Evolutionary conservation across 2,888 invertebrate genomes (phyloP).

Genomic region (Diloba caeruleocephala): DNA sequence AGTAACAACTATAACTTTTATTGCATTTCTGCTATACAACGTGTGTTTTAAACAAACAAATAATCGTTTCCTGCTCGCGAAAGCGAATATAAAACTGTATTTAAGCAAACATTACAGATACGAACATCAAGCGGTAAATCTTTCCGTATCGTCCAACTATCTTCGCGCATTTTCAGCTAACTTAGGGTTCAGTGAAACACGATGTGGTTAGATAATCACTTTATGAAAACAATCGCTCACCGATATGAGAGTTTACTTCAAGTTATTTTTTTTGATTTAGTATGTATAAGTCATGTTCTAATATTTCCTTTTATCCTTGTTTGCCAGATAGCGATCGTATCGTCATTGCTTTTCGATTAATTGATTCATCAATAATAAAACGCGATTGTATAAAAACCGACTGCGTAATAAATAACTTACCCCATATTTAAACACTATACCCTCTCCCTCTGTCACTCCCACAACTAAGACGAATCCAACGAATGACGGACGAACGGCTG

Average conservation of each 20-base stretch:
- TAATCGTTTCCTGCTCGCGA: conserved; percentile 41
- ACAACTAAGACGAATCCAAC: too few relatives aligned
- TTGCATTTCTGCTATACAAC: conserved; percentile 29
- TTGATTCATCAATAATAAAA: too few relatives aligned
- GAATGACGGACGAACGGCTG: too few relatives aligned
- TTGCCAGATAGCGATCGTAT: conserved; percentile 3
- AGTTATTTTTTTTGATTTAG: too few relatives aligned
- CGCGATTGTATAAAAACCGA: too few relatives aligned
- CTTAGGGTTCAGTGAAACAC: conserved; percentile 38
- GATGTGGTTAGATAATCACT: conserved; percentile 28
- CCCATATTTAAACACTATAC: too few relatives aligned
- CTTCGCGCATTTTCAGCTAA: conserved; percentile 45
- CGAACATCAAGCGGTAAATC: conserved; percentile 61
- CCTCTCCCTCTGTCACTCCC: too few relatives aligned
- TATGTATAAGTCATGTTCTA: conserved; percentile 1
- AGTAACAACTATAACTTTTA: conserved; percentile 25
- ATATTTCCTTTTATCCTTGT: conserved; percentile 1
- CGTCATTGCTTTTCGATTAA: not conserved
- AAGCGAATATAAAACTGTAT: conserved; percentile 57
- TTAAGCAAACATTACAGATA: conserved; percentile 58
- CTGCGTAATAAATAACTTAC: too few relatives aligned
- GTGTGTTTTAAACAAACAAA: conserved; percentile 41
- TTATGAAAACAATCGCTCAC: conserved; percentile 25
- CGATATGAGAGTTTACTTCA: conserved; percentile 1
- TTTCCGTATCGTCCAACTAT: conserved; percentile 63